A percentile compares a stretch with the other conserved stretches of the same genome.
These are phyloP conservation scores for Ambastaia sidthimunki DNA, from an alignment of 2,797 vertebrate species.

Conservation along the genomic window DNA sequence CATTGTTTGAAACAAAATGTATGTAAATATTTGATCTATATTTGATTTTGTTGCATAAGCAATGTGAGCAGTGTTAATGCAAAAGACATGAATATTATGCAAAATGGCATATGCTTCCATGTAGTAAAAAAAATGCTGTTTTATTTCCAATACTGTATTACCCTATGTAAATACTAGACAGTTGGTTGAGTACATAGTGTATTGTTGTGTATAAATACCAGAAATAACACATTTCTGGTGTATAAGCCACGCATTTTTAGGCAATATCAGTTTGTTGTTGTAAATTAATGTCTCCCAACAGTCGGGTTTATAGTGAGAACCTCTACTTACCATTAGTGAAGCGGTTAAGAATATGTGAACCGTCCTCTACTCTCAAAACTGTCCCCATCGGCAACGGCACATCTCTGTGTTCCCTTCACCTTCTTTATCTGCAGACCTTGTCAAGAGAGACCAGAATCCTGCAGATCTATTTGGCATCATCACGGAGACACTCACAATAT, in stretches of 20 bases:
- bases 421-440: conserved; percentile 76
- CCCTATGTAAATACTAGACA: no score
- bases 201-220: no score
- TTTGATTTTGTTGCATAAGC: no score
- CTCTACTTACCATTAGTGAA: conserved; percentile 70
- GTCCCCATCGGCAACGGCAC: conserved; percentile 69
- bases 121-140: no score
- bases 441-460: conserved; percentile 74
- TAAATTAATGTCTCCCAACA: conserved; percentile 64
- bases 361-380: conserved; percentile 68
- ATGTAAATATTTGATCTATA: no score
- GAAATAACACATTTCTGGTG: conserved; percentile 40
- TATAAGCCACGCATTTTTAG: conserved; percentile 47
- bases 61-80: no score
- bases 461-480: conserved; percentile 76
- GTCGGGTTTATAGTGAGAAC: conserved; percentile 62
- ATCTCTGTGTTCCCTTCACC: conserved; percentile 74
- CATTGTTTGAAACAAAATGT: no score
- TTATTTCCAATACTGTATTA: no score
- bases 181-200: no score
- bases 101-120: no score
- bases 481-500: conserved; percentile 77
- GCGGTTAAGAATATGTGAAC: conserved; percentile 76
- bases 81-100: no score
- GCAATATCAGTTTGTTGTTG: conserved; percentile 37